A percentile compares a stretch with the other conserved stretches of the same genome.
Evolutionary conservation across 2,888 invertebrate species (phyloP).

Genomic region (Chymomyza caudatula): DNA sequence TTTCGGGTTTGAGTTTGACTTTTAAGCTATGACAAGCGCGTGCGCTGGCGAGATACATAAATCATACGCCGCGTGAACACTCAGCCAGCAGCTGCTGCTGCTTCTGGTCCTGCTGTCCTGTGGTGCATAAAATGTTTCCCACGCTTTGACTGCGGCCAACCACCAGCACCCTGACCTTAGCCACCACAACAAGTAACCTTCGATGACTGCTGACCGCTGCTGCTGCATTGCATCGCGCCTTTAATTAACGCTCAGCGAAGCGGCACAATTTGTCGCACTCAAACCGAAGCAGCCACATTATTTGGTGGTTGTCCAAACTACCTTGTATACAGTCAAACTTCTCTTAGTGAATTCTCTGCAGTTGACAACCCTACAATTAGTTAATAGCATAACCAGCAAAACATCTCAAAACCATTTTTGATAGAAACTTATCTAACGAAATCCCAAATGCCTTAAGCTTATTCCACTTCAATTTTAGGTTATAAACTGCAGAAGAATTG

Average conservation of each 20-base stretch:
- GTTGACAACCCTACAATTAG: no score
- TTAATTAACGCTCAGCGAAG: constrained; percentile 55
- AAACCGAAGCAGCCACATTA: constrained; percentile 16
- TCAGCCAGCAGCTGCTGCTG: not conserved
- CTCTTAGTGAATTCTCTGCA: no score
- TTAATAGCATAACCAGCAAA: no score
- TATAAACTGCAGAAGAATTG: no score
- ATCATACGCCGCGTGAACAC: constrained; percentile 36
- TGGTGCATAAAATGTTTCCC: constrained; percentile 33
- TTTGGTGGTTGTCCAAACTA: constrained; percentile 25
- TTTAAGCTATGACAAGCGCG: no score
- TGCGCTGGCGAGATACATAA: constrained; percentile 18
- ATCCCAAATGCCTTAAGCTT: no score
- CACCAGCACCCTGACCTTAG: constrained; percentile 19
- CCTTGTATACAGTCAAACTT: no score
- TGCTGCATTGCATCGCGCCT: constrained; percentile 20
- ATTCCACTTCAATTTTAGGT: no score
- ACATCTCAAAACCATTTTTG: no score
- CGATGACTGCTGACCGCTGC: not conserved
- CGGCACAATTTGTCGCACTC: constrained; percentile 56
- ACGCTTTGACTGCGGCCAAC: constrained; percentile 38
- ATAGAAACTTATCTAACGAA: no score
- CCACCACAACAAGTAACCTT: constrained; percentile 3
- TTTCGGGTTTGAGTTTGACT: no score
- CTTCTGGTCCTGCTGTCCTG: constrained; percentile 9